Evolutionary conservation across 2,797 vertebrate species (phyloP), one percentile per base, ranked within the genome.

Genomic region (Clarias platycephalus): DNA sequence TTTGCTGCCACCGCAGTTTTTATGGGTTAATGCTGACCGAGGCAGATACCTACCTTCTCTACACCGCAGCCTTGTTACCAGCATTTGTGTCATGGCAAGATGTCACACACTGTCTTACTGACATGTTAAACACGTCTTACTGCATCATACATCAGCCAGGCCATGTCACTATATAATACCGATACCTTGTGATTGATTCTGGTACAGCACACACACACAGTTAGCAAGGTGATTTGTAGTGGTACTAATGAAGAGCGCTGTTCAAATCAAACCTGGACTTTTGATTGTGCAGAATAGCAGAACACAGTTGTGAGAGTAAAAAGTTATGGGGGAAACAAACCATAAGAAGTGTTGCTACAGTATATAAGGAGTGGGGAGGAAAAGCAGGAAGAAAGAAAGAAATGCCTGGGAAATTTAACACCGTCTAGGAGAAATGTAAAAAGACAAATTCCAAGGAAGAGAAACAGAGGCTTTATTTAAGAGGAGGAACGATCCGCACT

Each of bases 1-100:
- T 58, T 62, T 76, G 34, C 37, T 79, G 77, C 58, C 40, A 37
- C 78, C 28, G 60, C 78, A 66, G 28, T 28, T 66, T 80, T 26
- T 26, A 53, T 66, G 60, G 24, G 1, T 49, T 12, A 80, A 2
- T 64, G 60, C 40, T 64, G 62, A 63, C 77, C 64, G 60, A 64
- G 13, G 34, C 34, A 26, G 6, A 40, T 60, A n/a, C 37, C 37
- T 60, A n/a, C 37, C 37, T 79, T 63, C 15, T 20, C 60, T 28
- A 44, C n/a, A 28, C 77, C 34, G 28, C 37, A 26, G 58, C 64
- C 60, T 80, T 80, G 66, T 80, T 64, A 64, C 37, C 77, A 34
- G 26, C 2, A 9, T 22, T 20, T 31, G 16, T 75, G 74, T 76
- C 58, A 63, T 4, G 58, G 34, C 5, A 79, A n/a, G 34, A 80